Conservation (phyloP, 2,888 invertebrate genomes). For the Choreutis nemorana region DNA sequence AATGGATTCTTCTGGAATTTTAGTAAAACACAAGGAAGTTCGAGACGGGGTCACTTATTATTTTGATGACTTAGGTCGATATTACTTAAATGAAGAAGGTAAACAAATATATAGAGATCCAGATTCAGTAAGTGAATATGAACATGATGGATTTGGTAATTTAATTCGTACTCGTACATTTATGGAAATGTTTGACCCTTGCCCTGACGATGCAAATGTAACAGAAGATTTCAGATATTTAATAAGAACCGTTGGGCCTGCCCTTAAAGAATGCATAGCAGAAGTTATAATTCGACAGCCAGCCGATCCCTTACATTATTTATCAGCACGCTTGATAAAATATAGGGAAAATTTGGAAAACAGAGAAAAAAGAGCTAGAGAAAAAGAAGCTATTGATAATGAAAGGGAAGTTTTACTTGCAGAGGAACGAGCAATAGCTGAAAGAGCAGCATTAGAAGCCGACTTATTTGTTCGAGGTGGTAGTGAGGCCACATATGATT, state of each 20-base stretch:
- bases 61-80: constrained; percentile 51
- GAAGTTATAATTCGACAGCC: constrained; percentile 46
- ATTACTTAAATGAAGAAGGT: constrained; percentile 41
- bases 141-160: constrained; percentile 55
- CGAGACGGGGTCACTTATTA: constrained; percentile 39
- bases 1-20: constrained; percentile 43
- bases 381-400: constrained; percentile 32
- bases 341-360: constrained; percentile 45
- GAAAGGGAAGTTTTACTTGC: constrained; percentile 37
- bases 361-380: constrained; percentile 29
- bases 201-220: constrained; percentile 42
- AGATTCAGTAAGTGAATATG: constrained; percentile 47
- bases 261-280: constrained; percentile 45
- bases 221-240: constrained; percentile 53
- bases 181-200: constrained; percentile 35
- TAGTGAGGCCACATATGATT: constrained; percentile 50
- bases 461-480: constrained; percentile 31
- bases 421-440: constrained; percentile 38
- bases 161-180: constrained; percentile 49
- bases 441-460: constrained; percentile 35
- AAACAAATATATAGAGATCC: constrained; percentile 47
- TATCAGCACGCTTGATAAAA: constrained; percentile 34
- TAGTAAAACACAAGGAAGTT: constrained; percentile 45
- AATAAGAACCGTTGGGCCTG: constrained; percentile 38
- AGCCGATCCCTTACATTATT: constrained; percentile 47